Percentiles rank a stretch among this genome's conserved stretches.
Evolutionary conservation across 2,113 vertebrate species (phyloP).

Genomic region (Oostethus manadensis): DNA sequence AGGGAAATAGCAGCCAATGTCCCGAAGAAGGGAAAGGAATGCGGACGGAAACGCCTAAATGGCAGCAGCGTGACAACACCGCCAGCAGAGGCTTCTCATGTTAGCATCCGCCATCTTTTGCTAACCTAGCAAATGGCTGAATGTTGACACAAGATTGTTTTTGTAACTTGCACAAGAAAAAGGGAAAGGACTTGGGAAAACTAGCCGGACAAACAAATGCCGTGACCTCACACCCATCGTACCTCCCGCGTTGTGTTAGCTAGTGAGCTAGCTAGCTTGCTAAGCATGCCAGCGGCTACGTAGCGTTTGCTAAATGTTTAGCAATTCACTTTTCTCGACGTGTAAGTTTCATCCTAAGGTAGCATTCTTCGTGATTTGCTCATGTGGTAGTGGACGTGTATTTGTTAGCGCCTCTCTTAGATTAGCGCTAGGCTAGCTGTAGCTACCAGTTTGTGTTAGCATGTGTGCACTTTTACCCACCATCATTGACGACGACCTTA

Average conservation of each 20-base stretch:
- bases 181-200: slow-evolving; percentile 12
- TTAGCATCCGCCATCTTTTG: too few relatives aligned
- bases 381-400: slow-evolving; percentile 1
- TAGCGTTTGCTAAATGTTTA: slow-evolving; percentile 19
- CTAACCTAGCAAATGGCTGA: slow-evolving; percentile 12
- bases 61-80: too few relatives aligned
- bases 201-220: slow-evolving; percentile 45
- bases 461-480: too few relatives aligned
- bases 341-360: slow-evolving; percentile 8
- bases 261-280: not conserved
- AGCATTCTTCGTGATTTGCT: slow-evolving; percentile 35
- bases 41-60: not conserved
- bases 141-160: slow-evolving; percentile 47
- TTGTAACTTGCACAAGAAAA: slow-evolving; percentile 28
- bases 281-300: slow-evolving; percentile 1
- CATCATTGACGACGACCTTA: too few relatives aligned
- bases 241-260: slow-evolving; percentile 7
- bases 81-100: too few relatives aligned
- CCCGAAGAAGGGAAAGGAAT: not conserved
- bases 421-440: slow-evolving; percentile 7
- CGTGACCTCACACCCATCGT: too few relatives aligned
- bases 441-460: too few relatives aligned
- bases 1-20: not conserved
- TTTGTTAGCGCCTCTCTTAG: slow-evolving; percentile 10
- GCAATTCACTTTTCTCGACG: not conserved